Base-by-base conservation (phyloP, 1,140 invertebrate species). In the Lucilia cuprina region DNA sequence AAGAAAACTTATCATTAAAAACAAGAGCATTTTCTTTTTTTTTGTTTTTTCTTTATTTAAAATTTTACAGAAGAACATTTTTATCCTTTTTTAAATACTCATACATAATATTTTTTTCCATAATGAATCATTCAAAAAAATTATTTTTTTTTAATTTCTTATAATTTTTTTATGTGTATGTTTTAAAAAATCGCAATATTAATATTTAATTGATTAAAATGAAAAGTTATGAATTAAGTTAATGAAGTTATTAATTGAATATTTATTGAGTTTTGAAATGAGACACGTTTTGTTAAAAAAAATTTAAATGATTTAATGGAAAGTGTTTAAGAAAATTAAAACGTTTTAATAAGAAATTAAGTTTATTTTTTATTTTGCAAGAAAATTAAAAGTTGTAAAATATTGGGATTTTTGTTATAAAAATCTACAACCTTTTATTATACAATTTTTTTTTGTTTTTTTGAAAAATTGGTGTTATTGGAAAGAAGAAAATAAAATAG, bases 41-140 rank as follows among this genome's bases (percentile, higher is more conserved):
- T 80, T 41, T 35, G 55, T 65, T 82, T 82, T 65, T 82, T 82
- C 50, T 82, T 82, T 82, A 60, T 82, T 70, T 82, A 65, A 82
- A 65, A 82, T 82, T 82, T 82, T 82, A 70, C 50, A 65, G 50
- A 82, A 65, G 50, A 65, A 70, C 60, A 34, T 70, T 82, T 60
- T 30, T 65, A 82, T 82, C 60, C 50, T 60, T 55, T 82, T 83
- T 25, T 83, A 47, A 25, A 75, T 74, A 83, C 70, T 80, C 35
- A 49, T 80, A 80, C 77, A 80, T 80, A 80, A 78, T 78, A 47
- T 25, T 80, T 80, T 80, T 80, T 80, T 80, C n/a, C 47, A 80
- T 80, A 80, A 80, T 19, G 49, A 49, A 80, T 80, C 77, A 25
- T 80, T 80, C 77, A 80, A 80, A 80, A 80, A 80, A 80, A 49